Base-by-base conservation (phyloP, 2,113 vertebrate genomes). In the Grantiella picta region DNA sequence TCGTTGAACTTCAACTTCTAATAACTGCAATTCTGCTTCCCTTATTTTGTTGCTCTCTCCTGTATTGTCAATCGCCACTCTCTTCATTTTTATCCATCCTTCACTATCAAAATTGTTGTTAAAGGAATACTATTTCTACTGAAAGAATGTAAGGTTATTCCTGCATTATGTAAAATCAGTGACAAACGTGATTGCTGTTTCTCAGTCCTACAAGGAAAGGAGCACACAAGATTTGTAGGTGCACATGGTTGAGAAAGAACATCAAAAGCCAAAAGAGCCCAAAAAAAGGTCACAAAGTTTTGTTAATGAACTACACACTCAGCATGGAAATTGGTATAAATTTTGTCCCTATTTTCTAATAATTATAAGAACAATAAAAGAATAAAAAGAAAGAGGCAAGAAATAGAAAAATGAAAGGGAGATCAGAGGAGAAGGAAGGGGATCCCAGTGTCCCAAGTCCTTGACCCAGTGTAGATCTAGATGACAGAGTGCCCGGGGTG, bases 131-230 rank as follows among this genome's bases (percentile, higher is more conserved):
- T 52, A 9, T 35, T 81, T 65, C 19, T 76, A 22, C 23, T 65
- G 66, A 50, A 82, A 80, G 22, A 35, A 29, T n/a, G 16, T 22
- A 59, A 75, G 7, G 19, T 8, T 75, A 29, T 63, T 36, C 44
- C 20, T 54, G 20, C 5, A 42, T 82, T 88, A 44, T 1, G 2
- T 33, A 85, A 88, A 75, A 49, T 52, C 73, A 35, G 7, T 38
- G 25, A 53, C 3, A 75, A 69, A 49, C 0, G 0, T 27, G 4
- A 65, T 44, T 50, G 5, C 16, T 0, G 0, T 13, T 18, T 57
- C 52, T 12, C 12, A 57, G 6, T 42, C 18, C 15, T 33, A 38
- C 18, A 36, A 42, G 28, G 15, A 65, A 54, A 28, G 31, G 2
- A 79, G 5, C 3, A 44, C 14, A 2, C 18, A 64, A 50, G 9